Percentiles rank a stretch among this genome's conserved stretches.
These are phyloP conservation scores for Drosophila ananassae DNA, from an alignment of 1,140 invertebrate species.

Conservation along the genomic window DNA sequence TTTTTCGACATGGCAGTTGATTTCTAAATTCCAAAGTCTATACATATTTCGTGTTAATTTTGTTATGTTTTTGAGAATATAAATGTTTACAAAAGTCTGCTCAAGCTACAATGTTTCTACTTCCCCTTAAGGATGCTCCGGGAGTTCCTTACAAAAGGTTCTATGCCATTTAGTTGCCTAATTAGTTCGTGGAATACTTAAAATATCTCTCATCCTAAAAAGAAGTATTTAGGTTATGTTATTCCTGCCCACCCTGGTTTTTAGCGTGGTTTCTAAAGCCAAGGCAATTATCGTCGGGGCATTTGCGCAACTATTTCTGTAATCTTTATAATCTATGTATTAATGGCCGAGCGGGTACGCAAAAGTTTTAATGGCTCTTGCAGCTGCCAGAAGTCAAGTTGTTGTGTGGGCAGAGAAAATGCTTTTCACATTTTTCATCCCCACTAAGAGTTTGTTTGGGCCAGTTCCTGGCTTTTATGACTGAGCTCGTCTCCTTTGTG, in stretches of 20 bases:
- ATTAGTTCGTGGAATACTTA: constrained; percentile 18
- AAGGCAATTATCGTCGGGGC: constrained; percentile 65
- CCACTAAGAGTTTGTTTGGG: constrained; percentile 56
- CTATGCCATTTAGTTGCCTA: constrained; percentile 5
- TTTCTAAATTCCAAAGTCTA: constrained; percentile 7
- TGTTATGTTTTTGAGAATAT: neutral
- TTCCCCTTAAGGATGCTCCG: neutral
- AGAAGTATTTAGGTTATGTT: neutral
- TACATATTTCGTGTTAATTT: neutral
- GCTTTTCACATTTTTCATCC: constrained; percentile 40
- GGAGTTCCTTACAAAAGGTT: neutral
- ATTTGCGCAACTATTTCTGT: constrained; percentile 68
- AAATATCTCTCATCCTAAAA: neutral
- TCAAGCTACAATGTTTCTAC: too few relatives aligned
- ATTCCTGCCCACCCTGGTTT: neutral
- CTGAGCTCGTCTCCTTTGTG: constrained; percentile 53
- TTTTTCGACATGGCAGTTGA: neutral
- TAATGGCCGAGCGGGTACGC: constrained; percentile 61
- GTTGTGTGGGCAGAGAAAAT: constrained; percentile 34
- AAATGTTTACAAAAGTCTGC: neutral
- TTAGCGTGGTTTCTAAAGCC: constrained; percentile 13
- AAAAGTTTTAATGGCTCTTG: constrained; percentile 76
- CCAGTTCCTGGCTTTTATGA: constrained; percentile 32
- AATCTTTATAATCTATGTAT: constrained; percentile 77
- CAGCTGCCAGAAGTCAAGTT: constrained; percentile 75